These are phyloP conservation scores for Sphaerodactylus townsendi DNA, from an alignment of 2,113 vertebrate species.

Conservation along the genomic window DNA sequence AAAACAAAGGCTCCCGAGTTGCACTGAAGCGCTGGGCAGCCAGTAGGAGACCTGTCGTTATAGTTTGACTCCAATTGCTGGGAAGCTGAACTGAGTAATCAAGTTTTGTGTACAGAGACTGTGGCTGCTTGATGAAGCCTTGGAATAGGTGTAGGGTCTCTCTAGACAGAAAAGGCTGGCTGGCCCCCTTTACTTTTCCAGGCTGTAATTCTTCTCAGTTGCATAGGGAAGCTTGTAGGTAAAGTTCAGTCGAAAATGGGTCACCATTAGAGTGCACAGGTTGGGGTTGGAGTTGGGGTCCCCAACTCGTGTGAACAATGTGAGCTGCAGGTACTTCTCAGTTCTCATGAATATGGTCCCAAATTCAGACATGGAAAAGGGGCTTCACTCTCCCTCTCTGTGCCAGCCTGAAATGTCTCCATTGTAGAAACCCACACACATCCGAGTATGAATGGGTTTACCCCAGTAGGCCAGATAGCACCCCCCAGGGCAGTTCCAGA, in stretches of 20 bases:
- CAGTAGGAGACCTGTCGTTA: background rate
- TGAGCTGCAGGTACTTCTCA: too few relatives aligned
- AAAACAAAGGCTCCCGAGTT: background rate
- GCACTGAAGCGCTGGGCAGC: conserved; percentile 20
- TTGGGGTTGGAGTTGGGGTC: too few relatives aligned
- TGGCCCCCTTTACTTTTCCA: background rate
- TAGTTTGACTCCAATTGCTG: conserved; percentile 1
- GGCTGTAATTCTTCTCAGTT: background rate
- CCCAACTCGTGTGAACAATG: too few relatives aligned
- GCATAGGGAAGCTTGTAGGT: background rate
- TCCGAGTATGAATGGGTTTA: too few relatives aligned
- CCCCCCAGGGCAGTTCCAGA: too few relatives aligned
- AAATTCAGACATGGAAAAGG: too few relatives aligned
- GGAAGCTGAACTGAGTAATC: background rate
- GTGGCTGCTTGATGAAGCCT: background rate
- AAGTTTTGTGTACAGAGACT: background rate
- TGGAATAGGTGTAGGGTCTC: background rate
- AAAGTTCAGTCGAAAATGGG: background rate
- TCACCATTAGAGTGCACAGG: too few relatives aligned
- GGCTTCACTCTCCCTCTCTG: too few relatives aligned
- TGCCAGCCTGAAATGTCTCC: too few relatives aligned
- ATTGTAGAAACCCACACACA: too few relatives aligned
- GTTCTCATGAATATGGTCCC: too few relatives aligned
- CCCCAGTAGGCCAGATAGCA: too few relatives aligned
- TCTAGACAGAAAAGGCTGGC: background rate